Evolutionary conservation across 2,888 invertebrate species (phyloP).

Genomic region (Keiferia lycopersicella): DNA sequence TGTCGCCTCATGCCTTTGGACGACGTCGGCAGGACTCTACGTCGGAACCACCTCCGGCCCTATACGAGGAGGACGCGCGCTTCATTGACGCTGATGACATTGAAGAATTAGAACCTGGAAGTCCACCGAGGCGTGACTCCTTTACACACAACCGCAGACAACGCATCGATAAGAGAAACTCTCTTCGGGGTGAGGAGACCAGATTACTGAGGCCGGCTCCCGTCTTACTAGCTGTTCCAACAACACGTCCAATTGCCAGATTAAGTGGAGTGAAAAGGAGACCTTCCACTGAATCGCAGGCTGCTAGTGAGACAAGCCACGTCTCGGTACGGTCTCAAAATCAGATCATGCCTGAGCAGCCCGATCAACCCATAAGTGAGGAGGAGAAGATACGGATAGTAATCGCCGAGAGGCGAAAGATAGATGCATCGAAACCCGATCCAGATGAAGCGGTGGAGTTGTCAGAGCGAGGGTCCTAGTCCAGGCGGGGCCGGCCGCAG

Average conservation of each 20-base stretch:
- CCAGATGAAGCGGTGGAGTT: slow-evolving; percentile 67
- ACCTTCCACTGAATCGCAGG: slow-evolving; percentile 60
- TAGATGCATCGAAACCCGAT: slow-evolving; percentile 71
- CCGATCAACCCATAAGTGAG: slow-evolving; percentile 60
- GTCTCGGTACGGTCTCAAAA: slow-evolving; percentile 46
- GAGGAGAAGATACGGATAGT: slow-evolving; percentile 82
- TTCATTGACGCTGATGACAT: slow-evolving; percentile 82
- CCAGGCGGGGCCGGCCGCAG: slow-evolving; percentile 79
- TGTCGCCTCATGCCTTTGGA: slow-evolving; percentile 76
- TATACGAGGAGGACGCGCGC: slow-evolving; percentile 79
- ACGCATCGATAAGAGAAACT: slow-evolving; percentile 69
- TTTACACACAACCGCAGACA: slow-evolving; percentile 76
- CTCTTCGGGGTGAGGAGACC: slow-evolving; percentile 71
- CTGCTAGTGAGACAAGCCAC: slow-evolving; percentile 52
- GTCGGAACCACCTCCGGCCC: slow-evolving; percentile 66
- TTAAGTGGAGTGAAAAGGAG: slow-evolving; percentile 53
- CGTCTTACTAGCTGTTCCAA: slow-evolving; percentile 65
- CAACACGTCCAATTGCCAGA: slow-evolving; percentile 57
- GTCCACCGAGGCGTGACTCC: slow-evolving; percentile 71
- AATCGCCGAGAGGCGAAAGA: slow-evolving; percentile 82
- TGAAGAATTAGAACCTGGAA: slow-evolving; percentile 73
- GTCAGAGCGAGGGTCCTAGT: slow-evolving; percentile 74
- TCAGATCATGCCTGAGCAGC: slow-evolving; percentile 48
- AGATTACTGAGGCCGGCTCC: slow-evolving; percentile 67
- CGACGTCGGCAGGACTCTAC: slow-evolving; percentile 76